These are phyloP conservation scores for Lordiphosa collinella DNA, from an alignment of 1,140 invertebrate species.

Conservation along the genomic window DNA sequence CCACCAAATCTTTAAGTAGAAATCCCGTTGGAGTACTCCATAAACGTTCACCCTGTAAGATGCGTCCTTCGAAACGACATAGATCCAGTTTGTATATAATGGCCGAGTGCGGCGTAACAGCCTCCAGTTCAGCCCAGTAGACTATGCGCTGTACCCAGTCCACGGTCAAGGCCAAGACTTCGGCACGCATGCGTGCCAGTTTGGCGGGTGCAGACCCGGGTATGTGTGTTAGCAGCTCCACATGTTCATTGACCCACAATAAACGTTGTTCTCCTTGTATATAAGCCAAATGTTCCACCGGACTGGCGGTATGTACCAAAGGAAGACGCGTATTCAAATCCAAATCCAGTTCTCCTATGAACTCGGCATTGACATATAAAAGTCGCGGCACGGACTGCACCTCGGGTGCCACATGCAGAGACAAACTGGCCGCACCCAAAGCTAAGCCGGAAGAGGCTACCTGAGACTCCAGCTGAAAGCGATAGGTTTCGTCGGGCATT, in stretches of 20 bases:
- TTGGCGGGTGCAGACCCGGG: slow-evolving; percentile 81
- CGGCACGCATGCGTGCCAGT: slow-evolving; percentile 85
- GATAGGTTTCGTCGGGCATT: slow-evolving; percentile 83
- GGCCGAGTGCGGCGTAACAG: slow-evolving; percentile 45
- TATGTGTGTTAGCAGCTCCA: slow-evolving; percentile 86
- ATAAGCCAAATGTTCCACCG: slow-evolving; percentile 83
- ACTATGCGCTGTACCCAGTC: slow-evolving; percentile 92
- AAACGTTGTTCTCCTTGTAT: slow-evolving; percentile 86
- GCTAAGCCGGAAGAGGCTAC: slow-evolving; percentile 84
- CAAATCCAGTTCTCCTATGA: slow-evolving; percentile 82
- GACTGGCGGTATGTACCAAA: slow-evolving; percentile 68
- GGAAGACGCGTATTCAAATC: slow-evolving; percentile 86
- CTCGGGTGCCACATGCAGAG: slow-evolving; percentile 79
- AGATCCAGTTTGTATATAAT: slow-evolving; percentile 83
- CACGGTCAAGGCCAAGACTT: slow-evolving; percentile 82
- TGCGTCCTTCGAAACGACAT: slow-evolving; percentile 79
- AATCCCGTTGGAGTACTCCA: slow-evolving; percentile 32
- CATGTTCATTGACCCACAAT: slow-evolving; percentile 91
- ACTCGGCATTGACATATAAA: slow-evolving; percentile 86
- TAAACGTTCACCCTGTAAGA: slow-evolving; percentile 44
- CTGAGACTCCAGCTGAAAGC: slow-evolving; percentile 86
- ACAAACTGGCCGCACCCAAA: slow-evolving; percentile 80
- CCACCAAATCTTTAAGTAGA: slow-evolving; percentile 84
- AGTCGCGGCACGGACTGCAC: slow-evolving; percentile 89
- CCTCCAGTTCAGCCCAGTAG: slow-evolving; percentile 87